Percentiles rank a stretch among this genome's conserved stretches.
phyloP scores from a whole-genome alignment of 2,888 invertebrate species.

The Melanostoma scalare region DNA sequence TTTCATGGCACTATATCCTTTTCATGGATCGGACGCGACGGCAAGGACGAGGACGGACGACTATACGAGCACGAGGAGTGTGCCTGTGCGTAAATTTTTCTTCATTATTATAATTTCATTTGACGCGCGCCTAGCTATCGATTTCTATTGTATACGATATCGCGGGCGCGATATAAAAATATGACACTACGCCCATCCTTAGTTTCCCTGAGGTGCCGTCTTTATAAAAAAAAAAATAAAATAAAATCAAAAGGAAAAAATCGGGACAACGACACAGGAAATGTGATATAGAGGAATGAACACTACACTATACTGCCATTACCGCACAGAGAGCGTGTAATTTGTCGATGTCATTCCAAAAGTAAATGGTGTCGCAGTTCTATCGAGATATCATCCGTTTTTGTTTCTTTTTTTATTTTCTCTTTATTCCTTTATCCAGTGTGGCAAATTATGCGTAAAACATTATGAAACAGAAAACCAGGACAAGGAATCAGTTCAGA shows the following conservation, averaged over 20 bases:
- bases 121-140: constrained; percentile 67
- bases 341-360: constrained; percentile 59
- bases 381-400: constrained; percentile 20
- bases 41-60: neutral
- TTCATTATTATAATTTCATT: constrained; percentile 69
- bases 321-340: constrained; percentile 57
- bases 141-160: constrained; percentile 43
- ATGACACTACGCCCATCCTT: neutral
- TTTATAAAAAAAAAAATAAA: constrained; percentile 19
- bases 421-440: constrained; percentile 36
- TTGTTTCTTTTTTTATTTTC: neutral
- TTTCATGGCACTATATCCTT: constrained; percentile 23
- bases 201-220: neutral
- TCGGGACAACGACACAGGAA: constrained; percentile 54
- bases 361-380: constrained; percentile 38
- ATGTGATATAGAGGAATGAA: constrained; percentile 54
- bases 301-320: constrained; percentile 32
- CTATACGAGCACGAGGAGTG: neutral
- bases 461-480: constrained; percentile 65
- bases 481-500: constrained; percentile 10
- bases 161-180: neutral
- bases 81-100: constrained; percentile 43
- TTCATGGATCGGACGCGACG: neutral
- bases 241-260: constrained; percentile 7
- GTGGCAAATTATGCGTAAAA: constrained; percentile 70